These are phyloP conservation scores for Steromphala cineraria DNA, from an alignment of 2,888 invertebrate species.

Conservation along the genomic window DNA sequence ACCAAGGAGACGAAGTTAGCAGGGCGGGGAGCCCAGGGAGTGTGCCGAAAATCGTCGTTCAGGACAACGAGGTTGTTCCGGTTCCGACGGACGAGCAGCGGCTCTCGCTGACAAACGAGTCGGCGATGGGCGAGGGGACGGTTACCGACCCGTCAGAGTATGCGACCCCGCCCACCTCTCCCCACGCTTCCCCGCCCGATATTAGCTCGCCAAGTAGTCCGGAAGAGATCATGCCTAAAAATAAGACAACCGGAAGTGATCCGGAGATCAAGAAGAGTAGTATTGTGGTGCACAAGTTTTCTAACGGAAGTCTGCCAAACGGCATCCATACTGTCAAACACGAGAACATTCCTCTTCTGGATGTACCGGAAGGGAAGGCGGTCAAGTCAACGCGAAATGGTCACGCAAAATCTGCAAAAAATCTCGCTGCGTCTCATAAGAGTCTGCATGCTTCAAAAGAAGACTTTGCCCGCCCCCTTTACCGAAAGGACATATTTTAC, in stretches of 20 bases:
- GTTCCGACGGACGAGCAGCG: not conserved
- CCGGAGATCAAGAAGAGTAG: conserved; percentile 12
- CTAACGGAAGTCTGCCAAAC: conserved; percentile 37
- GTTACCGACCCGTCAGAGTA: conserved; percentile 36
- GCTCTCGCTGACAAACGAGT: conserved; percentile 9
- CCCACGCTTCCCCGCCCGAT: conserved; percentile 35
- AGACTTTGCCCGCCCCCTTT: conserved; percentile 83
- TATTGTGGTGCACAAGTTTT: conserved; percentile 6
- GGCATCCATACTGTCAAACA: conserved; percentile 29
- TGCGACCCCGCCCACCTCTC: conserved; percentile 32
- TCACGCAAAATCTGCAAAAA: not conserved
- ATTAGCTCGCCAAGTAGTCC: conserved; percentile 32
- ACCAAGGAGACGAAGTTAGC: conserved; percentile 31
- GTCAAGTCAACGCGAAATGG: conserved; percentile 24
- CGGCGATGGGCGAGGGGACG: conserved; percentile 21
- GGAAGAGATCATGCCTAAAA: not conserved
- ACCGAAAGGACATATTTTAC: conserved; percentile 97
- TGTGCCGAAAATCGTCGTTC: conserved; percentile 49
- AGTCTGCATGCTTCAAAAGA: conserved; percentile 48
- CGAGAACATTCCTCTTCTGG: conserved; percentile 29
- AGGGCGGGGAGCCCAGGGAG: conserved; percentile 34
- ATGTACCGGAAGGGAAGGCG: not conserved
- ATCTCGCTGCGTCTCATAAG: conserved; percentile 22
- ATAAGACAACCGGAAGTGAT: conserved; percentile 22
- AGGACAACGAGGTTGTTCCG: conserved; percentile 29